Evolutionary conservation across 2,113 vertebrate species (phyloP).

Genomic region (Brachyhypopomus occidentalis): DNA sequence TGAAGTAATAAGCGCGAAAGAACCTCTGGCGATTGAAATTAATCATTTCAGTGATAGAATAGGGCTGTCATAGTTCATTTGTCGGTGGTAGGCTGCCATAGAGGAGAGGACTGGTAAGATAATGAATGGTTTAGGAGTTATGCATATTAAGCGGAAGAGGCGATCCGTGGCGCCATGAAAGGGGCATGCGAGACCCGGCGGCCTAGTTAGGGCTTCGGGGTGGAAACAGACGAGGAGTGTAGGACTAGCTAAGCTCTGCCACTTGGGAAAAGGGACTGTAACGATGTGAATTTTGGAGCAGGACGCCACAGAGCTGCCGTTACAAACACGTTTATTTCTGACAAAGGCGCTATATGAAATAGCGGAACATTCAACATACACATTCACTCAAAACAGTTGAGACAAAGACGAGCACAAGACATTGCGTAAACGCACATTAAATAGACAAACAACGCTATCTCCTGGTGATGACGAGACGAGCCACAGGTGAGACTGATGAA

Average conservation of each 20-base stretch:
- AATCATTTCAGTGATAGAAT: slow-evolving; percentile 60
- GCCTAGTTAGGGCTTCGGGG: slow-evolving; percentile 30
- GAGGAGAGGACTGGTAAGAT: slow-evolving; percentile 41
- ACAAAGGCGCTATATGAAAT: too few relatives aligned
- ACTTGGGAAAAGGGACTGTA: slow-evolving; percentile 5
- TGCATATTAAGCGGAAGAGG: slow-evolving; percentile 43
- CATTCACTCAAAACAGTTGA: too few relatives aligned
- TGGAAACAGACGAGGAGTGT: slow-evolving; percentile 16
- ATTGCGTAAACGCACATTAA: too few relatives aligned
- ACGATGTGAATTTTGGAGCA: too few relatives aligned
- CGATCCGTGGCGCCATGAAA: slow-evolving; percentile 7
- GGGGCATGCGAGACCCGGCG: slow-evolving; percentile 5
- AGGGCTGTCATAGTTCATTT: slow-evolving; percentile 59
- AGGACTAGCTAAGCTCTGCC: slow-evolving; percentile 19
- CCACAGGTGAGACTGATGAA: too few relatives aligned
- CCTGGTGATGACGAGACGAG: too few relatives aligned
- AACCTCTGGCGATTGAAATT: slow-evolving; percentile 56
- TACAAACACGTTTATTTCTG: too few relatives aligned
- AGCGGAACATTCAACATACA: too few relatives aligned
- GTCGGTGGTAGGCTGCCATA: slow-evolving; percentile 47
- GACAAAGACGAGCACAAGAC: too few relatives aligned
- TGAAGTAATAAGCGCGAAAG: slow-evolving; percentile 45
- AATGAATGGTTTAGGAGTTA: slow-evolving; percentile 53
- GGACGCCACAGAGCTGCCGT: too few relatives aligned
- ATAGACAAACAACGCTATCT: too few relatives aligned